Evolutionary conservation across 2,888 invertebrate species (phyloP).

Genomic region (Drosophila ustulata): DNA sequence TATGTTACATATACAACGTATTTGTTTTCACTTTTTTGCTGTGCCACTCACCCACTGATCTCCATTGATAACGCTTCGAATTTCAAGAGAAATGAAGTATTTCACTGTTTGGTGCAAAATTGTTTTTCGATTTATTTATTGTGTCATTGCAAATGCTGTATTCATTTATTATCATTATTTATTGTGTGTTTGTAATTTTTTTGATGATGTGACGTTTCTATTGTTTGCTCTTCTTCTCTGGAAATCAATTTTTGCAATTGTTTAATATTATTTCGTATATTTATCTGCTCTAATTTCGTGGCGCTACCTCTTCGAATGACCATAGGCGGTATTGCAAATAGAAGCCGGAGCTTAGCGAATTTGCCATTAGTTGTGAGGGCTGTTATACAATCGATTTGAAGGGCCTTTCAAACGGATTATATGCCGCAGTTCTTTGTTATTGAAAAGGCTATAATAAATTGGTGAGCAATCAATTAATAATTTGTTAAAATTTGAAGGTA

Average conservation of each 20-base stretch:
- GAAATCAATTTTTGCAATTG: conserved; percentile 59
- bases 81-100: conserved; percentile 37
- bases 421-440: conserved; percentile 43
- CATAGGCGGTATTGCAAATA: conserved; percentile 30
- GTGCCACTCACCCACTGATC: conserved; percentile 72
- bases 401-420: conserved; percentile 20
- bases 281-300: conserved; percentile 73
- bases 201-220: conserved; percentile 49
- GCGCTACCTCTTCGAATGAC: conserved; percentile 40
- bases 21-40: conserved; percentile 24
- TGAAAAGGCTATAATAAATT: conserved; percentile 23
- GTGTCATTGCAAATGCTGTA: conserved; percentile 66
- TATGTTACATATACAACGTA: not conserved
- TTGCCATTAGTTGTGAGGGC: conserved; percentile 31
- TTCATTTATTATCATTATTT: conserved; percentile 45
- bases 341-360: conserved; percentile 48
- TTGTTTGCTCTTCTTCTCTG: conserved; percentile 47
- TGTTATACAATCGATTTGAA: conserved; percentile 53
- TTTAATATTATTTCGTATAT: conserved; percentile 54
- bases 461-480: conserved; percentile 8
- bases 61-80: conserved; percentile 59
- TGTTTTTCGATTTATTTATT: conserved; percentile 73
- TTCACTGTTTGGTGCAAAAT: conserved; percentile 53
- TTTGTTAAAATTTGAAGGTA: conserved; percentile 1
- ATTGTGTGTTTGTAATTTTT: conserved; percentile 27